Conservation (phyloP, 2,888 invertebrate species). For the Smittia sp. region DNA sequence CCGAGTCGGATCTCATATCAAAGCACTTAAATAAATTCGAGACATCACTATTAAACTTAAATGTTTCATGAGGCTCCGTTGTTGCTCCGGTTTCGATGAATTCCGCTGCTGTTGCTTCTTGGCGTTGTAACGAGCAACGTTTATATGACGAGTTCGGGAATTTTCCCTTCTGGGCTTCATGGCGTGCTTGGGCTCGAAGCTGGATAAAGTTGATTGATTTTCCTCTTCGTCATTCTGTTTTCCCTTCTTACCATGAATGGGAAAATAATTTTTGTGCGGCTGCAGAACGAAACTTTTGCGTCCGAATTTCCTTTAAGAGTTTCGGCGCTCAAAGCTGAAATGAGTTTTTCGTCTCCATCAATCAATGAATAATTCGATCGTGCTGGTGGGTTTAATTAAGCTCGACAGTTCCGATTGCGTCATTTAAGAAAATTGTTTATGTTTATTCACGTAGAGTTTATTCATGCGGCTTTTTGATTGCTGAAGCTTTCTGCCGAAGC, state of each 20-base stretch:
- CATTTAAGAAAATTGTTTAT: too few relatives aligned
- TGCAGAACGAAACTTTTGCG: not conserved
- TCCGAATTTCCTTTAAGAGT: not conserved
- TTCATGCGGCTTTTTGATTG: too few relatives aligned
- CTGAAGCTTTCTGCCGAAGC: not conserved
- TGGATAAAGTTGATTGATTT: not conserved
- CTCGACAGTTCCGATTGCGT: too few relatives aligned
- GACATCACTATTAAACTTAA: too few relatives aligned
- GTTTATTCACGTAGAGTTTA: too few relatives aligned
- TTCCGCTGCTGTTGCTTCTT: too few relatives aligned
- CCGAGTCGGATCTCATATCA: too few relatives aligned
- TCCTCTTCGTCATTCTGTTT: not conserved
- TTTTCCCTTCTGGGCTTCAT: not conserved
- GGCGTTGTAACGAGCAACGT: too few relatives aligned
- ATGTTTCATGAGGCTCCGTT: too few relatives aligned
- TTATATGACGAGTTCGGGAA: not conserved
- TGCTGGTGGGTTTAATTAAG: not conserved
- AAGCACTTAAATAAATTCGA: too few relatives aligned
- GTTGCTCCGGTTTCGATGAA: too few relatives aligned
- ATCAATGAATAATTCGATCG: not conserved
- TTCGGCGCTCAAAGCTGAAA: not conserved
- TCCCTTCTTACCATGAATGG: not conserved
- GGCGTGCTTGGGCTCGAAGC: not conserved
- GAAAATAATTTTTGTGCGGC: not conserved
- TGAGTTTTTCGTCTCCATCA: not conserved